Evolutionary conservation across 2,113 vertebrate species (phyloP), one percentile per base, ranked within the genome.

Genomic region (Todiramphus saurophagus): DNA sequence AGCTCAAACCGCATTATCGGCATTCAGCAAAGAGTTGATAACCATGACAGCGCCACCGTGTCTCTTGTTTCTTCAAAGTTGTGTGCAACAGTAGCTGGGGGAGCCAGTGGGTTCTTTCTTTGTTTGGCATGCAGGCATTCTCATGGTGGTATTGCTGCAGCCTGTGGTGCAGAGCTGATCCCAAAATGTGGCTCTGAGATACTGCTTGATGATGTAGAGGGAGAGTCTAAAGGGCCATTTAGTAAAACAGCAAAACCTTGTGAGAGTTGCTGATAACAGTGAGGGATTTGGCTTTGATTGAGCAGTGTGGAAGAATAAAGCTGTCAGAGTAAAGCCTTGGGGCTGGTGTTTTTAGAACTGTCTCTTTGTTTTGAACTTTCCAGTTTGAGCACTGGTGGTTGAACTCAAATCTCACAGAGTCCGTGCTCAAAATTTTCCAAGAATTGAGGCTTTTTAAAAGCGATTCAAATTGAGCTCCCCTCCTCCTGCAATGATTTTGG

Each of bases 181-280:
- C 76, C 4, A 2, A 39, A 59, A 11, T 3, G 69, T 15, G 41
- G 28, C 83, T 83, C 48, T 50, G 63, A 72, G 90, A 28, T n/a
- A 10, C 0, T 17, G 18, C 48, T 56, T 8, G 16, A 0, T 55
- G 70, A 16, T 37, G 53, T 2, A 13, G 79, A 64, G 64, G 31
- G n/a, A 59, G 63, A 64, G 18, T 50, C 73, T n/a, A 8, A 89
- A 78, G 74, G 43, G 66, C 2, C 15, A 10, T 51, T 62, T 15
- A 19, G n/a, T 68, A 20, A 64, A 96, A 35, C 28, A 43, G 77
- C 46, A 84, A 37, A 73, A 51, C 66, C 82, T 85, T 30, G 50
- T 73, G 94, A 83, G 82, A 73, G 70, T 17, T 88, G 59, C 66
- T 93, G 78, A 35, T 70, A 93, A 53, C 50, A 62, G 25, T 85